phyloP scores from a whole-genome alignment of 2,888 invertebrate species.

The Neria commutata region DNA sequence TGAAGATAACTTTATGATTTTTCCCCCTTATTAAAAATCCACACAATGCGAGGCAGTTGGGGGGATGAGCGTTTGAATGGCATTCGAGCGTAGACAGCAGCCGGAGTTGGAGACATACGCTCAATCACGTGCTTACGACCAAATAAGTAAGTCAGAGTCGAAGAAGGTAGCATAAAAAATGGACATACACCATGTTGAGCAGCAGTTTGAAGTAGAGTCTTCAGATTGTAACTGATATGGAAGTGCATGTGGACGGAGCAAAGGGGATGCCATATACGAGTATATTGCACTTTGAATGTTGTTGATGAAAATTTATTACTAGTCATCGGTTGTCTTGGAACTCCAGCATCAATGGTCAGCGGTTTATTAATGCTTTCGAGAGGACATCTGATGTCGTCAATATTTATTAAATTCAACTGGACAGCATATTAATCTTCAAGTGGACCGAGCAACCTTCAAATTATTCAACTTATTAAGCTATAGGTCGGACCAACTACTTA shows the following conservation, averaged over 20 bases:
- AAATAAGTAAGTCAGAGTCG: neutral
- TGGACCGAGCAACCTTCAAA: neutral
- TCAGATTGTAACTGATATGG: neutral
- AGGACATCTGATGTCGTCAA: too few species aligned
- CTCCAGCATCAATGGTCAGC: too few species aligned
- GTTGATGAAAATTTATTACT: too few species aligned
- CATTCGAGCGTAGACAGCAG: neutral
- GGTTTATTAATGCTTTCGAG: too few species aligned
- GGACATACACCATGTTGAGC: neutral
- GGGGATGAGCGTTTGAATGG: constrained; percentile 3
- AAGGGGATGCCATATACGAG: too few species aligned
- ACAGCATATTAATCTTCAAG: too few species aligned
- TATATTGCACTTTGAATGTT: too few species aligned
- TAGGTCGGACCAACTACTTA: too few species aligned
- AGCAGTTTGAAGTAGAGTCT: too few species aligned
- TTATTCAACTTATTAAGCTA: neutral
- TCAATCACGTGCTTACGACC: neutral
- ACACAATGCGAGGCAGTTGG: neutral
- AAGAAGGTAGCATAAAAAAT: neutral
- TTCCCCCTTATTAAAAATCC: constrained; percentile 13
- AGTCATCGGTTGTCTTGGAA: too few species aligned
- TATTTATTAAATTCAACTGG: too few species aligned
- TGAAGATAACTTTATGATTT: constrained; percentile 46
- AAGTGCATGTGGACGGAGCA: neutral
- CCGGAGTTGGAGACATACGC: neutral